Conservation (phyloP, 1,140 invertebrate species). For the Drosophila parvula region DNA sequence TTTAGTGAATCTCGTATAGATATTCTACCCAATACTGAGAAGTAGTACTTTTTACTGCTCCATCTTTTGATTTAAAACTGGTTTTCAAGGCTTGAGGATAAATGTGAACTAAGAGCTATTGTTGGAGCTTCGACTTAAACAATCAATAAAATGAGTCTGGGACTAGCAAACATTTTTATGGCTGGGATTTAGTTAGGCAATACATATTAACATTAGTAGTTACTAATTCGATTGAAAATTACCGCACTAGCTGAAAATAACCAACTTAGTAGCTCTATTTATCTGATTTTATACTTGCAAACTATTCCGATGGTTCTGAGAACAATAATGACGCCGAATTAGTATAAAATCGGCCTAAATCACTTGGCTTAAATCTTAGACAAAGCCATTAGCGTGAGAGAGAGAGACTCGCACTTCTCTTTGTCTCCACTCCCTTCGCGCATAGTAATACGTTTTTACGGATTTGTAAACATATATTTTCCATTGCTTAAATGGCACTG, state of each 20-base stretch:
- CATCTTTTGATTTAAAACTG: background rate
- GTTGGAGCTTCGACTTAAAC: background rate
- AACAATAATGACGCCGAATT: background rate
- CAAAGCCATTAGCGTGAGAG: conserved; percentile 26
- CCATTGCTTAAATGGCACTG: conserved; percentile 63
- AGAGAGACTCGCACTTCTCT: conserved; percentile 18
- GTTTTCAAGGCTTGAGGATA: conserved; percentile 4
- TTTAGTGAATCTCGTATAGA: background rate
- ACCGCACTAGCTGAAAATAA: background rate
- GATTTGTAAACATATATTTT: conserved; percentile 37
- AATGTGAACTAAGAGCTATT: background rate
- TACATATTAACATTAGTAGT: background rate
- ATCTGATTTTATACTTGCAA: background rate
- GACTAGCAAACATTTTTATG: background rate
- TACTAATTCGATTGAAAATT: background rate
- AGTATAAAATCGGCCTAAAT: background rate
- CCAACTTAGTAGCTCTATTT: background rate
- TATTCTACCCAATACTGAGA: background rate
- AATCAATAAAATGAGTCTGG: conserved; percentile 10
- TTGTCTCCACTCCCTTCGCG: conserved; percentile 22
- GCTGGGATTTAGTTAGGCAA: background rate
- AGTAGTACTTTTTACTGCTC: conserved; percentile 3
- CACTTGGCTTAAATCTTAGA: conserved; percentile 14
- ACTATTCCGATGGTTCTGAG: background rate
- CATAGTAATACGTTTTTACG: conserved; percentile 9